Base-by-base conservation (phyloP, 2,113 vertebrate genomes). In the Mesembrinibis cayennensis region DNA sequence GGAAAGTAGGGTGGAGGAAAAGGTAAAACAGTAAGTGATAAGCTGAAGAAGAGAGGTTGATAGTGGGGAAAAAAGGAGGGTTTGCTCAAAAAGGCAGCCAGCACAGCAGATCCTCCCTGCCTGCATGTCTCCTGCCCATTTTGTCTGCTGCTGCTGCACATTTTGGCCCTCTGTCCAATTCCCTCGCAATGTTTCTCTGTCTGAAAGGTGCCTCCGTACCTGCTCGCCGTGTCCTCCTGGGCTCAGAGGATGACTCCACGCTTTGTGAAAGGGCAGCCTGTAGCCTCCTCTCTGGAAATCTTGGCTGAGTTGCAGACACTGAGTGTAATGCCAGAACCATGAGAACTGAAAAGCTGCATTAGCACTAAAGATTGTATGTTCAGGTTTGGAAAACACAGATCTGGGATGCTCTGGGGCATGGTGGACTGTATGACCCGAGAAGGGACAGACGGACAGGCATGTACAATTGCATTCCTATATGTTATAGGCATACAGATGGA, bases 11-110 rank as follows among this genome's bases (percentile, higher is more conserved):
- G 32, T 88, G 63, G n/a, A 52, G n/a, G n/a, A 50, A 62, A 93
- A 93, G 82, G 67, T 89, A 93, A 49, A 53, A 29, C 20, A 44
- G 13, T 36, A 86, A 88, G 70, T 87, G 89, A 92, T 58, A 82
- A 85, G 81, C 47, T 81, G 59, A 87, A 90, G 79, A 90, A 90
- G 52, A 80, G 50, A 85, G 59, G 42, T 16, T 78, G 92, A 92
- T 78, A 55, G 19, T 49, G 76, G 34, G 40, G 61, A 71, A 86
- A 77, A 95, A 87, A 71, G 36, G 36, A 21, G 21, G 19, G 25
- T 61, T 82, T 80, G 38, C 16, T 52, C 87, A 72, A 69, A 91
- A 70, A 86, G 49, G 38, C 84, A 95, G 58, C 27, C 21, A 52
- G 81, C 30, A 25, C 58, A 61, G 62, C 90, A 91, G 52, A 59